phyloP scores from a whole-genome alignment of 2,113 vertebrate species.

The Misgurnus mizolepis region DNA sequence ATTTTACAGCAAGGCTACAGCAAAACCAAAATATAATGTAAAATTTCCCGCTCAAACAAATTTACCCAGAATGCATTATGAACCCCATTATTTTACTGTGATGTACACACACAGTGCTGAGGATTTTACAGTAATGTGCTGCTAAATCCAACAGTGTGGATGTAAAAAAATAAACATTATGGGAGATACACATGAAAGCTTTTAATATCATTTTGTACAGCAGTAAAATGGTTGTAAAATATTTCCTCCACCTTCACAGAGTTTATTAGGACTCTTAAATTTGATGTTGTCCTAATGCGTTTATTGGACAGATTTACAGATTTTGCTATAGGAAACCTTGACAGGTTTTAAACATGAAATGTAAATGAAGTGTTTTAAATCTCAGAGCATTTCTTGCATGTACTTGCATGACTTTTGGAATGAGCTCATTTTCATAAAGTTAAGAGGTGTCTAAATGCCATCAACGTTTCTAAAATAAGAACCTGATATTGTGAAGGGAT shows the following conservation, averaged over 20 bases:
- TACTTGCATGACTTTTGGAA: not conserved
- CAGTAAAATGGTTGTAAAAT: constrained; percentile 5
- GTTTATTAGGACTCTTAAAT: not conserved
- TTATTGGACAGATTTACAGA: constrained; percentile 26
- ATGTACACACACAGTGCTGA: too few species aligned
- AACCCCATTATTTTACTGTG: too few species aligned
- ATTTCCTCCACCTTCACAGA: not conserved
- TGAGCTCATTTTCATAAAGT: not conserved
- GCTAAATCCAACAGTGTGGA: too few species aligned
- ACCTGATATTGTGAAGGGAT: not conserved
- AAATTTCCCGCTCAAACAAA: too few species aligned
- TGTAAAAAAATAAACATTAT: not conserved
- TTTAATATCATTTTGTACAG: not conserved
- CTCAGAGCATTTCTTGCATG: too few species aligned
- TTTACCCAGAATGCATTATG: too few species aligned
- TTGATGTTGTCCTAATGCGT: constrained; percentile 15
- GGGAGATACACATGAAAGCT: not conserved
- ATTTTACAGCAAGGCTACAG: too few species aligned
- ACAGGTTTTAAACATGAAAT: constrained; percentile 21
- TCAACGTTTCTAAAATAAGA: too few species aligned
- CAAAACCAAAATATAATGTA: too few species aligned
- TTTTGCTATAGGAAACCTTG: constrained; percentile 1
- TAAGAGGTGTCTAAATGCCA: not conserved
- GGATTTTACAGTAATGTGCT: too few species aligned
- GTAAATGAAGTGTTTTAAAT: not conserved